phyloP scores from a whole-genome alignment of 1,140 invertebrate genomes.

The Druon quercuslanigerum region DNA sequence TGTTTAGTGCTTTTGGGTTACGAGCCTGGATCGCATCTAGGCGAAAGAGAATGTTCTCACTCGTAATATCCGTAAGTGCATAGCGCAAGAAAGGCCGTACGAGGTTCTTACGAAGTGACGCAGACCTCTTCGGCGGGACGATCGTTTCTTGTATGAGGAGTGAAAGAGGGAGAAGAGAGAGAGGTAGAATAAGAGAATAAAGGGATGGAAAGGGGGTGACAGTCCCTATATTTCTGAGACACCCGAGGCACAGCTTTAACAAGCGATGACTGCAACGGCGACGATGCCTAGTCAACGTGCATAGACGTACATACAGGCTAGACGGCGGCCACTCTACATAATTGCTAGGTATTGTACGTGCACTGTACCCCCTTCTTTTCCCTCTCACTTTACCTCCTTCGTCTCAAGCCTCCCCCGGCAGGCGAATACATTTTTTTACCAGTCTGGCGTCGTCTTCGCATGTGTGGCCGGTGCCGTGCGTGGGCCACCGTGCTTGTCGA shows the following conservation, averaged over 20 bases:
- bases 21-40: constrained; percentile 16
- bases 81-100: constrained; percentile 38
- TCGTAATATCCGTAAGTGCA: constrained; percentile 63
- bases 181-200: neutral
- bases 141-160: neutral
- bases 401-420: constrained; percentile 35
- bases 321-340: constrained; percentile 61
- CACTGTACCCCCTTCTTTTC: constrained; percentile 6
- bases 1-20: constrained; percentile 17
- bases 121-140: constrained; percentile 32
- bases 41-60: constrained; percentile 19
- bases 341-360: constrained; percentile 57
- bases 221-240: constrained; percentile 47
- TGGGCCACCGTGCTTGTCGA: constrained; percentile 7
- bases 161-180: neutral
- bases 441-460: constrained; percentile 4
- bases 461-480: constrained; percentile 22
- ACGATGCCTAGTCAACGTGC: constrained; percentile 30
- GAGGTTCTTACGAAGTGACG: constrained; percentile 13
- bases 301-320: constrained; percentile 34
- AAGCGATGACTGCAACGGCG: constrained; percentile 52
- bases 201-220: neutral
- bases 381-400: constrained; percentile 36
- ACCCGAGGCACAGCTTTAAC: constrained; percentile 52
- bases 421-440: constrained; percentile 2